Evolutionary conservation across 2,797 vertebrate genomes (phyloP), one percentile per base, ranked within the genome.

Genomic region (Uromys caudimaculatus): DNA sequence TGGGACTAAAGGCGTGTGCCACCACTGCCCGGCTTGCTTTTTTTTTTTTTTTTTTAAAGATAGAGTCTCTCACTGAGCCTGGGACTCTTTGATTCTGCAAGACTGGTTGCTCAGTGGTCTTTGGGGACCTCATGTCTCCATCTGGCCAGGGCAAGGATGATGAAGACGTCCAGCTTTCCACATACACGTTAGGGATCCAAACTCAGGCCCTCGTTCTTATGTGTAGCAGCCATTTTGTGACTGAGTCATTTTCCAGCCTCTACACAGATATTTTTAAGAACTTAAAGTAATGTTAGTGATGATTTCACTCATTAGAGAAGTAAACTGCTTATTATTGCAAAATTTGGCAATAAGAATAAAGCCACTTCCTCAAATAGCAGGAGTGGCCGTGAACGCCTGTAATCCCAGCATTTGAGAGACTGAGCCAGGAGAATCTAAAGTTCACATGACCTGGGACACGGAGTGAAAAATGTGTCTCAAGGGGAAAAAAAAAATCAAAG

Each of bases 351-450:
- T 83, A 89, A 84, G 90, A 79, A 75, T 79, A 84, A 54, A 3
- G n/a, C 23, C 44, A 56, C 52, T 84, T 89, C 91, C 47, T 86
- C 44, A 94, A 76, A 44, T 29, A 89, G 47, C 89, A 90, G 58
- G 23, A 1, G 38, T 11, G 52, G 16, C 58, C 24, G 56, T 71
- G 69, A 71, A 6, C 7, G 38, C 69, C 69, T 73, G n/a, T 11
- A 23, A 73, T 73, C 69, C 69, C n/a, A 73, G n/a, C 9, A 12
- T 73, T 41, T 12, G 19, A 41, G 71, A 73, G 71, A 4, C 71
- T 3, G 38, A 24, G 38, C 9, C 21, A 41, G 38, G 71, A 73
- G 38, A 73, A 41, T 24, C 9, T 24, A 73, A 73, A 24, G 21
- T 41, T 73, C 38, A 73, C 19, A 41, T 6, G 71, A 9, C 38